Evolutionary conservation across 2,888 invertebrate genomes (phyloP), one percentile per base, ranked within the genome.

Genomic region (Prosopocoilus inquinatus): DNA sequence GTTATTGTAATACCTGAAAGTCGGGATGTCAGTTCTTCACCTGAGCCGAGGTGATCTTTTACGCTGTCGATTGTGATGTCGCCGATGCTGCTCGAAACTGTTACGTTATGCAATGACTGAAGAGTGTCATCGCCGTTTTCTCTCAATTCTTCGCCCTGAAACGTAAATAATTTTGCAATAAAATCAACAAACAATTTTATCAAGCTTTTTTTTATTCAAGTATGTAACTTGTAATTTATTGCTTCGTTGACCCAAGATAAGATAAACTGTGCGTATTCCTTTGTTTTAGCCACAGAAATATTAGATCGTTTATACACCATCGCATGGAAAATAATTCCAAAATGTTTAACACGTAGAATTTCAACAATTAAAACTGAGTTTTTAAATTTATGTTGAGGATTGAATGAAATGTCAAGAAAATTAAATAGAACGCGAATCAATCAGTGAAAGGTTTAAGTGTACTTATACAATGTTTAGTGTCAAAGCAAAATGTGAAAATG

Each of bases 21-120:
- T 48, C 75, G 72, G 58, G 71, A 70, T 49, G 70, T 71, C 38
- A 77, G 63, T 59, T 77, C 76, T 63, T 76, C 77, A 61, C 74
- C 73, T 55, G 74, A 72, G 35, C 72, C 75, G 57, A 91, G 82
- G 81, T 95, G 94, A 78, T 94, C 94, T 63, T 91, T 88, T 47
- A 96, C 93, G 32, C 94, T 95, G 81, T 96, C 96, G 62, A 95
- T 91, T 2, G 96, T 96, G 73, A 96, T 94, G 78, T 95, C 95
- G 11, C 89, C 94, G 58, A 86, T 82, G 38, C 86, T 86, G 68
- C 84, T 86, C 51, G 79, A 80, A 47, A 81, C 81, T 2, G 82
- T 83, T 64, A 74, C 70, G 60, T 78, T 78, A 57, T 76, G 77
- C 12, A 73, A 64, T 3, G 20, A 28, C 20, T 28, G 20, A 28